A percentile compares a stretch with the other conserved stretches of the same genome.
phyloP scores from a whole-genome alignment of 2,888 invertebrate species.

The Papilio elwesi region DNA sequence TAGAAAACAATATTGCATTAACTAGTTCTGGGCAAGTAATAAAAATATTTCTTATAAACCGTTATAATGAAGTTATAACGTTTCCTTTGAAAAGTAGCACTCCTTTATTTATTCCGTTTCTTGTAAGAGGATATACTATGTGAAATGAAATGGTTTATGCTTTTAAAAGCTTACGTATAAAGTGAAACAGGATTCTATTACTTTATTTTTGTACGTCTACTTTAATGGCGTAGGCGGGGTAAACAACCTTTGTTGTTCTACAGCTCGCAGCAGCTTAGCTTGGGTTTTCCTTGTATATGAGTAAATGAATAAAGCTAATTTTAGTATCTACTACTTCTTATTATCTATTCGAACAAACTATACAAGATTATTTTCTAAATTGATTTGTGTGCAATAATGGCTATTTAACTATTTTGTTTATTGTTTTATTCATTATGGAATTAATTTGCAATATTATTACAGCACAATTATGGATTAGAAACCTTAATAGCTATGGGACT shows the following conservation, averaged over 20 bases:
- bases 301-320: constrained; percentile 1
- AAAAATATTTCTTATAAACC: neutral
- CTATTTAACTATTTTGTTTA: neutral
- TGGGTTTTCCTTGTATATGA: neutral
- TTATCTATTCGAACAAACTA: neutral
- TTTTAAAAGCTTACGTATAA: constrained; percentile 31
- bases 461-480: too few species aligned
- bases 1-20: neutral
- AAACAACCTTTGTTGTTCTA: constrained; percentile 24
- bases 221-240: constrained; percentile 27
- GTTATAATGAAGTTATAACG: neutral
- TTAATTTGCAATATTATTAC: too few species aligned
- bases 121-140: constrained; percentile 23
- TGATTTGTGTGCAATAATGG: neutral
- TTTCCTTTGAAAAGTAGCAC: neutral
- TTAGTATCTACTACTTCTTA: neutral
- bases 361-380: neutral
- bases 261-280: constrained; percentile 16
- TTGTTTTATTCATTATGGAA: neutral
- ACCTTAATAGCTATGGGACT: too few species aligned
- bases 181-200: constrained; percentile 26
- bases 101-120: constrained; percentile 13
- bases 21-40: neutral
- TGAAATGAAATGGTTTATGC: constrained; percentile 19
- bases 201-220: constrained; percentile 27